Evolutionary conservation across 1,140 invertebrate genomes (phyloP).

Genomic region (Ostrea edulis): DNA sequence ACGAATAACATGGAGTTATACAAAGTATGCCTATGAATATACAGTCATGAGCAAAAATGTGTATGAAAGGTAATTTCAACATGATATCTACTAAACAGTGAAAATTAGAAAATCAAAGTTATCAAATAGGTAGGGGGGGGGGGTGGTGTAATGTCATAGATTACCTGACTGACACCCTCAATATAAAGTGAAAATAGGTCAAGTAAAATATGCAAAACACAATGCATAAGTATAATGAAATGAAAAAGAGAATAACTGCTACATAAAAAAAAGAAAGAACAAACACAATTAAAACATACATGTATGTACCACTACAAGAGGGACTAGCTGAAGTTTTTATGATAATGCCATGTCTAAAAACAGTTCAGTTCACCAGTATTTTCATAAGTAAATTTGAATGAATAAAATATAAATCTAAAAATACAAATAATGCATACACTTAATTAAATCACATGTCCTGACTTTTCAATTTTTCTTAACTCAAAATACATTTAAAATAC

Average conservation of each 20-base stretch:
- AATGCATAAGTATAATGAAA: neutral
- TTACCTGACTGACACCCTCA: neutral
- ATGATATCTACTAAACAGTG: neutral
- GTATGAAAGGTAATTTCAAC: too few species aligned
- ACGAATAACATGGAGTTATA: too few species aligned
- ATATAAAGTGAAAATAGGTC: neutral
- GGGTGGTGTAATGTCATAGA: too few species aligned
- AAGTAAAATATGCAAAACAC: slow-evolving; percentile 4
- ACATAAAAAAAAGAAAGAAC: neutral
- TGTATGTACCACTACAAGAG: neutral
- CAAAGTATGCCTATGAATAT: too few species aligned
- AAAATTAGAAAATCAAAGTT: neutral
- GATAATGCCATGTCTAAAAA: neutral
- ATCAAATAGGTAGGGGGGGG: too few species aligned
- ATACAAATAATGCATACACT: neutral
- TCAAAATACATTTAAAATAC: neutral
- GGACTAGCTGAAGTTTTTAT: slow-evolving; percentile 12
- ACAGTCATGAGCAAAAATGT: too few species aligned
- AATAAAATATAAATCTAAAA: neutral
- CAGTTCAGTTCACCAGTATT: neutral
- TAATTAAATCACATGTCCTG: neutral
- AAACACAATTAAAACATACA: neutral
- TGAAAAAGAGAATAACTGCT: neutral
- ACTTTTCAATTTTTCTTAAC: neutral
- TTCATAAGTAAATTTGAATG: neutral